Evolutionary conservation across 2,888 invertebrate genomes (phyloP), one percentile per base, ranked within the genome.

Genomic region (Lasioglossum figueresi): DNA sequence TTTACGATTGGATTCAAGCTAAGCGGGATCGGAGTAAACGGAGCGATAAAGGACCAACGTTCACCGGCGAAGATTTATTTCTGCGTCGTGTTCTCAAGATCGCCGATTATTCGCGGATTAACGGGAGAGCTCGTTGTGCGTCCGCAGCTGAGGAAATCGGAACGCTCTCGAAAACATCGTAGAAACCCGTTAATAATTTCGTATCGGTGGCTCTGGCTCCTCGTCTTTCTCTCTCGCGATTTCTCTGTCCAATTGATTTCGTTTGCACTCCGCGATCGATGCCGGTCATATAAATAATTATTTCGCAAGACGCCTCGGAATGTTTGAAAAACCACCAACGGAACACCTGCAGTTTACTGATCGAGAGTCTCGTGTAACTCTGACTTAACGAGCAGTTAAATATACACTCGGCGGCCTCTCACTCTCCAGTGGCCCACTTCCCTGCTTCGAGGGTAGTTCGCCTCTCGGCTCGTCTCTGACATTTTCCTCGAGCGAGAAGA

Each of bases 371-470:
- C 78, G 84, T 86, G 84, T 89, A 89, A 90, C 88, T 86, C 86
- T 76, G 81, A 80, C 87, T 91, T 91, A 90, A 92, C 89, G 89
- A 91, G 68, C 80, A 90, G 91, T 92, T 92, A 92, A 92, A 92
- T 90, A 91, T 92, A 91, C 86, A 88, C 88, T 80, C 78, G 76
- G 78, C 86, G 86, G 86, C 88, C 92, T 91, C 92, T 91, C 91
- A 86, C 92, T 92, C 92, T 91, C 91, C 91, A 88, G 90, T 93
- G 93, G 91, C 92, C 92, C 91, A 93, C 92, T 93, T 93, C 89
- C 90, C 91, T 86, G 73, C 76, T 75, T 80, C 59, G 85, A 80
- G 83, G 86, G 82, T 87, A 52, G 76, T 76, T 80, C 59, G 80
- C 80, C 75, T 75, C 80, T 72, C 59, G 74, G 66, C 27, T 79